Percentiles rank a stretch among this genome's conserved stretches.
Evolutionary conservation across 2,113 vertebrate species (phyloP).

Genomic region (Dendropsophus ebraccatus): DNA sequence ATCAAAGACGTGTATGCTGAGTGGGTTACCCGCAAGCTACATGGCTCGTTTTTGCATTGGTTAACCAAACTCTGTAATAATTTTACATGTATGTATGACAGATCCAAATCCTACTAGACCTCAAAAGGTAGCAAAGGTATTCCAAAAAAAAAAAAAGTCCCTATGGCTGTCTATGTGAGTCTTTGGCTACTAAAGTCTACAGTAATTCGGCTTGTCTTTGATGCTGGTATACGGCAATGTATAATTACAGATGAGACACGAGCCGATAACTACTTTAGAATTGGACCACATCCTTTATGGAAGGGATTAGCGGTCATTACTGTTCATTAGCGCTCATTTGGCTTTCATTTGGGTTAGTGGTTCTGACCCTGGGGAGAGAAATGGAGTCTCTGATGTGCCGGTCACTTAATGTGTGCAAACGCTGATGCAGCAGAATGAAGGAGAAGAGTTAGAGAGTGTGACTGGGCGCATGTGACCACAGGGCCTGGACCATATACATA

Average conservation of each 20-base stretch:
- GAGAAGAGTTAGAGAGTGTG: background rate
- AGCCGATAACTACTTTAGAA: conserved; percentile 4
- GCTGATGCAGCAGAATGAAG: conserved; percentile 24
- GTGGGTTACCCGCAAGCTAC: background rate
- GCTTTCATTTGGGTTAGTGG: conserved; percentile 68
- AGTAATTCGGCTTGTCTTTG: background rate
- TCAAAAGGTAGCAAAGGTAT: too few species aligned
- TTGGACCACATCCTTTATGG: conserved; percentile 67
- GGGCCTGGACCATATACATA: too few species aligned
- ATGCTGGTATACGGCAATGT: background rate
- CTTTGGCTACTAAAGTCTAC: background rate
- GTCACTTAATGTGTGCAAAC: conserved; percentile 20
- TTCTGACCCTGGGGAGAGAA: conserved; percentile 28
- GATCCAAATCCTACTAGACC: background rate
- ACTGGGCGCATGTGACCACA: background rate
- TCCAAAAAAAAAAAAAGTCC: too few species aligned
- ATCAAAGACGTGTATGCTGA: background rate
- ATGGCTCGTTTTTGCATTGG: too few species aligned
- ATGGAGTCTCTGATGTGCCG: conserved; percentile 40
- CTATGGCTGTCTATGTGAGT: background rate
- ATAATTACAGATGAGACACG: background rate
- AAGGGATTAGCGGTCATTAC: conserved; percentile 80
- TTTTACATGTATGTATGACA: background rate
- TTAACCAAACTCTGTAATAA: background rate
- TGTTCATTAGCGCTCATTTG: conserved; percentile 78